These are phyloP conservation scores for Anser cygnoides DNA, from an alignment of 2,113 vertebrate genomes.

Conservation along the genomic window DNA sequence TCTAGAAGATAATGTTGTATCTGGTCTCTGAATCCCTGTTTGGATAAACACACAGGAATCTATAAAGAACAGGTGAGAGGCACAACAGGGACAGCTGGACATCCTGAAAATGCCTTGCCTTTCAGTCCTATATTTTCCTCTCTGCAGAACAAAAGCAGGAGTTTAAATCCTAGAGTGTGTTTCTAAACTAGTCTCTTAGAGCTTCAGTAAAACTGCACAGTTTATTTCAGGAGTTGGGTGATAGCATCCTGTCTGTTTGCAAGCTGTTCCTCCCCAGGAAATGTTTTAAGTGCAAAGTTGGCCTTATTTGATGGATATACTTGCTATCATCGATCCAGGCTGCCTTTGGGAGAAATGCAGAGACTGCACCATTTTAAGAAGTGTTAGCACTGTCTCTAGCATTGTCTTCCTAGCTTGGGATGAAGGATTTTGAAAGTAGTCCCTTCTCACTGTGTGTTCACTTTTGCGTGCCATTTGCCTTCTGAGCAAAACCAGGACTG, in stretches of 20 bases:
- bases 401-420: not conserved
- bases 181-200: not conserved
- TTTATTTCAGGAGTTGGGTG: not conserved
- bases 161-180: not conserved
- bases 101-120: not conserved
- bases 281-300: not conserved
- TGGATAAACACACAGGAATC: not conserved
- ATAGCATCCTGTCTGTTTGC: not conserved
- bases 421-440: conserved; percentile 3
- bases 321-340: not conserved
- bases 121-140: not conserved
- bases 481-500: not conserved
- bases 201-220: not conserved
- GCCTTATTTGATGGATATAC: not conserved
- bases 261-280: not conserved
- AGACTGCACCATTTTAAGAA: not conserved
- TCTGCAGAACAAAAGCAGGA: not conserved
- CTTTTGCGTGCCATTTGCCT: not conserved
- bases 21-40: not conserved
- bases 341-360: not conserved
- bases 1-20: not conserved
- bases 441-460: not conserved
- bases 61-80: not conserved
- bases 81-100: not conserved
- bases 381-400: not conserved